A percentile compares a stretch with the other conserved stretches of the same genome.
phyloP scores from a whole-genome alignment of 2,113 vertebrate genomes.

The Numenius arquata region DNA sequence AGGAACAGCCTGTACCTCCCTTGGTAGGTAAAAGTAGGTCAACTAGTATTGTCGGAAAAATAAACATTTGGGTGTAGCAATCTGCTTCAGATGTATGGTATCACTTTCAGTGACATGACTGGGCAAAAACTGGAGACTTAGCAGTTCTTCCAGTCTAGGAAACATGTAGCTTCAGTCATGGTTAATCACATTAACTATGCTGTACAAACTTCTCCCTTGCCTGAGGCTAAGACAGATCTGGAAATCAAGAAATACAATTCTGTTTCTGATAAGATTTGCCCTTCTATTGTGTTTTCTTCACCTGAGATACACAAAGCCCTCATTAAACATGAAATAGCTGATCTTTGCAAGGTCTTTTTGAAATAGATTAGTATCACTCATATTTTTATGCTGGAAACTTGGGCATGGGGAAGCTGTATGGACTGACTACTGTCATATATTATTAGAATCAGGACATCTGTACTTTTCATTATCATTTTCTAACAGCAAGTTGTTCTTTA shows the following conservation, averaged over 20 bases:
- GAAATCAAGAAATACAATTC: background rate
- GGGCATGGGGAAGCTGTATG: background rate
- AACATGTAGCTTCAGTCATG: background rate
- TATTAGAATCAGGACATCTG: background rate
- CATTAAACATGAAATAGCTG: background rate
- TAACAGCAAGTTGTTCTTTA: background rate
- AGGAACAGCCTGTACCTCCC: background rate
- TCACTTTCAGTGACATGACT: background rate
- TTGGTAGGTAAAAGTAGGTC: background rate
- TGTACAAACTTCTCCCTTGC: constrained; percentile 16
- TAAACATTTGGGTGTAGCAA: background rate
- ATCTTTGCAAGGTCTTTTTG: background rate
- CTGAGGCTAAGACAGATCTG: constrained; percentile 15
- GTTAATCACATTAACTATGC: background rate
- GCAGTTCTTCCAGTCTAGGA: constrained; percentile 13
- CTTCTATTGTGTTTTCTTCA: background rate
- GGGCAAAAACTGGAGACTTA: constrained; percentile 3
- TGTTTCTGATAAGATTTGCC: background rate
- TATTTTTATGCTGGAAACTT: background rate
- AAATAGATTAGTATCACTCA: background rate
- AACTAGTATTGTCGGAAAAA: background rate
- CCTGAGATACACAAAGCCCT: background rate
- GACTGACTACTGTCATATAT: background rate
- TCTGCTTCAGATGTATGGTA: background rate
- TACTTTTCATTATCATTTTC: background rate